Evolutionary conservation across 2,797 vertebrate genomes (phyloP).

Genomic region (Geotrypetes seraphini): DNA sequence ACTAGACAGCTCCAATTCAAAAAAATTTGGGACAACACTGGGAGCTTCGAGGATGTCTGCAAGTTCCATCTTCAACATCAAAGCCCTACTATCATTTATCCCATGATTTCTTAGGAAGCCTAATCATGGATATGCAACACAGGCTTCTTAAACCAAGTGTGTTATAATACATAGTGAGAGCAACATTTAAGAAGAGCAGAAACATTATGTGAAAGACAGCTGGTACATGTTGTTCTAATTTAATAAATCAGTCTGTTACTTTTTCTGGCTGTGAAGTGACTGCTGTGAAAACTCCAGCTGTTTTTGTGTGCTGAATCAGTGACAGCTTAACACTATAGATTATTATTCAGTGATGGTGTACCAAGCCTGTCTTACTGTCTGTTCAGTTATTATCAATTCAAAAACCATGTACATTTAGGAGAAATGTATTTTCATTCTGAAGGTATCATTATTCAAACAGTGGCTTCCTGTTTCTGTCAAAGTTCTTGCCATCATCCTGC

Average conservation of each 20-base stretch:
- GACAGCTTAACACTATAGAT: constrained; percentile 14
- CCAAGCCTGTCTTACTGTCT: constrained; percentile 5
- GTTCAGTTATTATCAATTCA: too few species aligned
- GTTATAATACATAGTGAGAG: not conserved
- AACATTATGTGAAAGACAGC: not conserved
- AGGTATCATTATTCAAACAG: constrained; percentile 3
- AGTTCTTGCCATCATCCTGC: not conserved
- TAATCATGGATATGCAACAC: too few species aligned
- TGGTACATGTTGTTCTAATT: not conserved
- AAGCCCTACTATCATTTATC: too few species aligned
- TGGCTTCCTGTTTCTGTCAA: not conserved
- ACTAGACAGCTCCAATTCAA: too few species aligned
- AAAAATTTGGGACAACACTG: too few species aligned
- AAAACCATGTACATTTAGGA: not conserved
- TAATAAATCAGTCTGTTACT: constrained; percentile 5
- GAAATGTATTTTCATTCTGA: not conserved
- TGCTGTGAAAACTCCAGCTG: not conserved
- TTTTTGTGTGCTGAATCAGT: not conserved
- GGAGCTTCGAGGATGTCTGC: too few species aligned
- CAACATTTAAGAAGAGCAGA: not conserved
- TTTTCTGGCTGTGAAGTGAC: constrained; percentile 5
- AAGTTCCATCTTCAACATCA: too few species aligned
- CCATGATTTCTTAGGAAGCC: too few species aligned
- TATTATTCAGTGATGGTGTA: constrained; percentile 1
- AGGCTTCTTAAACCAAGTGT: too few species aligned